Percentiles rank a stretch among this genome's conserved stretches.
phyloP scores from a whole-genome alignment of 2,113 vertebrate species.

The Bothrops jararaca region DNA sequence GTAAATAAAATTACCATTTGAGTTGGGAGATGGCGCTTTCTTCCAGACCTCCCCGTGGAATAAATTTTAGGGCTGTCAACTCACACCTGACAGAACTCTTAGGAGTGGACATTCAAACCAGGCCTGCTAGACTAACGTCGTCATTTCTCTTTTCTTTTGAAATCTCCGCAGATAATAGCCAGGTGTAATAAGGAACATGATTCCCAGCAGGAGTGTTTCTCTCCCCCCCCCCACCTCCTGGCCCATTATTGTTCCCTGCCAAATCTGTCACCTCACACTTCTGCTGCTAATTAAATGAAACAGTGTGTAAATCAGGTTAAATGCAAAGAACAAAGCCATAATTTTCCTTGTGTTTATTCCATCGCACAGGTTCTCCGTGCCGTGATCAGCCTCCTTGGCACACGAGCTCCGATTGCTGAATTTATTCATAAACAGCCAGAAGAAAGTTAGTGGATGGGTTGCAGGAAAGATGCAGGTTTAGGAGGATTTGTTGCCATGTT shows the following conservation, averaged over 20 bases:
- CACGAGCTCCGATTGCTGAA: neutral
- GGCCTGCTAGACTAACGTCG: neutral
- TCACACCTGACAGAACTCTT: neutral
- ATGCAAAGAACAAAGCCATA: neutral
- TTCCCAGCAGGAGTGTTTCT: neutral
- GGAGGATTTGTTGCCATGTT: neutral
- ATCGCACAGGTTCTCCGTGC: neutral
- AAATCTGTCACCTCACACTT: neutral
- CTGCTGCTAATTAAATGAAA: conserved; percentile 12
- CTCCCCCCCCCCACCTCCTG: neutral
- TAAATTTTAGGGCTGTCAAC: neutral
- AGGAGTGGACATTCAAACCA: neutral
- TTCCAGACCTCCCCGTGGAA: neutral
- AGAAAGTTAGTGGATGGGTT: neutral
- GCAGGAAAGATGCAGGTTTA: neutral
- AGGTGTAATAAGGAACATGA: neutral
- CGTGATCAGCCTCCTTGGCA: neutral
- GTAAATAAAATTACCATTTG: neutral
- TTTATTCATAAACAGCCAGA: neutral
- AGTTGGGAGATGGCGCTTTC: no score
- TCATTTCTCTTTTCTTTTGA: neutral
- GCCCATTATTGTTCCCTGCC: neutral
- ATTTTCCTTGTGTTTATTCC: conserved; percentile 14
- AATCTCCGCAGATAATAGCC: neutral
- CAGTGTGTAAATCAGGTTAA: conserved; percentile 17